Evolutionary conservation across 2,797 vertebrate species (phyloP), one percentile per base, ranked within the genome.

Genomic region (Rhinella marina): DNA sequence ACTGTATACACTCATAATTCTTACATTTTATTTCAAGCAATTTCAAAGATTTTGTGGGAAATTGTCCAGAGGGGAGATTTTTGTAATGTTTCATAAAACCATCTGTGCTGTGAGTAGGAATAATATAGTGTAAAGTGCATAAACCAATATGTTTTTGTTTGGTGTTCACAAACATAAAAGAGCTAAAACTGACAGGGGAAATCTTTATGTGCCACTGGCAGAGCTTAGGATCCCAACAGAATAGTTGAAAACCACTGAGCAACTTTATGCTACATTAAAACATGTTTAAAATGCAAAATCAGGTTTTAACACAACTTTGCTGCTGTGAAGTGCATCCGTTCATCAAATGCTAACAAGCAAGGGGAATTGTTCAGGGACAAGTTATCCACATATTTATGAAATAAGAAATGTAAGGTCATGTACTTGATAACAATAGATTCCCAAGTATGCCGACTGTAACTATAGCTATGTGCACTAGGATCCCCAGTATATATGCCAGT

Each of bases 131-230:
- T 84, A 62, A 56, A 72, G 61, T 80, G 87, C 79, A 87, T 79
- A 89, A 86, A 89, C 79, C 80, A 86, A 83, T 86, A 79, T 89
- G 62, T 79, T 84, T 87, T 89, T 89, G 88, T 89, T 89, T 84
- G 72, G 62, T 86, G 61, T 89, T 86, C 56, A 16, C 25, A 89
- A 62, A 29, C 81, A 89, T 87, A 86, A 86, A 84, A 87, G 54
- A 75, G 85, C 57, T 86, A 86, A 86, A 77, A 81, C 57, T 68
- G 56, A 84, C 25, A 16, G 56, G 85, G 85, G 81, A 80, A 87
- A 86, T 84, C 75, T 79, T 86, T 86, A 86, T 86, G 75, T 86
- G 81, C 54, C 81, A 84, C 72, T 86, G 62, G 66, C 78, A 78
- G 84, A 86, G 32, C n/a, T 77, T 17, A 70, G 52, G 21, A 81